Evolutionary conservation across 2,888 invertebrate genomes (phyloP).

Genomic region (Phyllotreta cruciferae): DNA sequence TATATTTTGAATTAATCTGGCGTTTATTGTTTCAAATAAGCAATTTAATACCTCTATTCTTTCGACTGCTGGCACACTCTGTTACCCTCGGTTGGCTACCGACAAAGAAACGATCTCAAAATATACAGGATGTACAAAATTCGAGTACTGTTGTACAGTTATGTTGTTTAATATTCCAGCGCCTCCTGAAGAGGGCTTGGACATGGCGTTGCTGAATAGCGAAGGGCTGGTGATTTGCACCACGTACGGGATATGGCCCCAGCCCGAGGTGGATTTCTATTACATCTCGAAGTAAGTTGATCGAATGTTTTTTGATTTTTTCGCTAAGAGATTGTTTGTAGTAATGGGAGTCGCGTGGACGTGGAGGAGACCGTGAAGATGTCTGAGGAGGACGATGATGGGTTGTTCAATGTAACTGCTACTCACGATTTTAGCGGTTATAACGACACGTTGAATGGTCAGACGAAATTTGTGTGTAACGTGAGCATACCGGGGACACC

Average conservation of each 20-base stretch:
- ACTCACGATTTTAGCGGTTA: constrained; percentile 59
- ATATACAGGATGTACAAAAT: constrained; percentile 12
- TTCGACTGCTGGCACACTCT: constrained; percentile 50
- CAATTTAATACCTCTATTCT: constrained; percentile 25
- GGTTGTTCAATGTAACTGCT: constrained; percentile 66
- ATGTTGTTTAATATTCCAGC: constrained; percentile 45
- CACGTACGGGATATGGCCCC: constrained; percentile 65
- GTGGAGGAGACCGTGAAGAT: constrained; percentile 41
- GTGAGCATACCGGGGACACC: constrained; percentile 69
- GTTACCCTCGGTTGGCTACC: constrained; percentile 49
- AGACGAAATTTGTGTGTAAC: constrained; percentile 69
- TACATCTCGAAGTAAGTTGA: constrained; percentile 52
- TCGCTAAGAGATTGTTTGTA: constrained; percentile 39
- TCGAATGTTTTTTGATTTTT: constrained; percentile 17
- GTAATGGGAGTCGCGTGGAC: constrained; percentile 47
- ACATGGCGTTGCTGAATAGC: constrained; percentile 46
- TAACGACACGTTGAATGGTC: constrained; percentile 62
- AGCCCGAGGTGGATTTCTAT: constrained; percentile 60
- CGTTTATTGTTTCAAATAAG: too few species aligned
- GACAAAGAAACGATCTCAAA: constrained; percentile 44
- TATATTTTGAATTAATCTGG: too few species aligned
- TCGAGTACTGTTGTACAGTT: background rate
- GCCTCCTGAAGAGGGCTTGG: constrained; percentile 47
- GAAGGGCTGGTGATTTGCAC: constrained; percentile 66
- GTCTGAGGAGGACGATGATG: constrained; percentile 44